Conservation (phyloP, 2,113 vertebrate genomes). For the Pangasianodon gigas region DNA sequence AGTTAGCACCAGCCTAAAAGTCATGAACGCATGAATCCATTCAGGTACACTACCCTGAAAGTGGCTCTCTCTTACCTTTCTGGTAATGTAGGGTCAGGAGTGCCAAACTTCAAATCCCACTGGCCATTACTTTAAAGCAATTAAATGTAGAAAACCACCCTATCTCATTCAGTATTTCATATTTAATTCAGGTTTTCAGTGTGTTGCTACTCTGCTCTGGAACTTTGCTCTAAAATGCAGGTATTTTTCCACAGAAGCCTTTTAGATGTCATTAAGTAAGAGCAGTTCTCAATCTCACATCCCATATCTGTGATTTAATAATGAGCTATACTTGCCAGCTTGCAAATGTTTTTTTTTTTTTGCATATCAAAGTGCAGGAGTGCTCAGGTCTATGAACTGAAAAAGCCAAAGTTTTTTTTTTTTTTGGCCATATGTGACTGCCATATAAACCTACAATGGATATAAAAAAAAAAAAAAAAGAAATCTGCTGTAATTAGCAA, state of each 20-base stretch:
- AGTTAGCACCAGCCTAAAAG: slow-evolving; percentile 54
- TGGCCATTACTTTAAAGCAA: slow-evolving; percentile 73
- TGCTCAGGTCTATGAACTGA: slow-evolving; percentile 47
- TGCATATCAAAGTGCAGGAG: slow-evolving; percentile 51
- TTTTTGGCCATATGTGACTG: slow-evolving; percentile 3
- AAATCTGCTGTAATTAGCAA: slow-evolving; percentile 70
- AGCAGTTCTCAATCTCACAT: slow-evolving; percentile 60
- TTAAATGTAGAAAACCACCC: slow-evolving; percentile 74
- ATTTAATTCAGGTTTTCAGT: slow-evolving; percentile 75
- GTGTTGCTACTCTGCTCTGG: slow-evolving; percentile 68
- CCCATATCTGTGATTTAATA: slow-evolving; percentile 59
- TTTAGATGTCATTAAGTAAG: slow-evolving; percentile 75
- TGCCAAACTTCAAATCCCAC: slow-evolving; percentile 58
- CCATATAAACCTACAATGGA: slow-evolving; percentile 54
- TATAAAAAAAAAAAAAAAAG: slow-evolving; percentile 8
- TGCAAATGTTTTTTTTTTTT: slow-evolving; percentile 57
- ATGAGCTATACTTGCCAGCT: slow-evolving; percentile 11
- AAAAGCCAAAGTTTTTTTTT: slow-evolving; percentile 21
- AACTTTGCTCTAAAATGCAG: slow-evolving; percentile 70
- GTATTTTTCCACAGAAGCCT: slow-evolving; percentile 72
- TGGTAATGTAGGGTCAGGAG: slow-evolving; percentile 45
- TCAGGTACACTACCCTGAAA: slow-evolving; percentile 53
- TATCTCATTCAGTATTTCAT: slow-evolving; percentile 75
- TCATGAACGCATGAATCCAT: slow-evolving; percentile 65
- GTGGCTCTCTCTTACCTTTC: slow-evolving; percentile 51